phyloP scores from a whole-genome alignment of 2,888 invertebrate genomes.

The Aphodius sticticus region DNA sequence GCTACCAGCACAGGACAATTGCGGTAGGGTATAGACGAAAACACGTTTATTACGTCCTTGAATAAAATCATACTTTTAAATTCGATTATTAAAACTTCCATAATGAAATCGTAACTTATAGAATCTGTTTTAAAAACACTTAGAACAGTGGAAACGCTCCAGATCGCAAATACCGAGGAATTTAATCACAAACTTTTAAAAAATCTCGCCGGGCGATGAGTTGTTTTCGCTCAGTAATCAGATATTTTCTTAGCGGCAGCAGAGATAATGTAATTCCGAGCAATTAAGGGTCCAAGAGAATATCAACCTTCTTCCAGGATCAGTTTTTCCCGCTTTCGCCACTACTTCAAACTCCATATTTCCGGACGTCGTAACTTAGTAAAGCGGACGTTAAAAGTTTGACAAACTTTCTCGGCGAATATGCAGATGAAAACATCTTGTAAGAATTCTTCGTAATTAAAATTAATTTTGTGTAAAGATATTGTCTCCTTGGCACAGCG shows the following conservation, averaged over 20 bases:
- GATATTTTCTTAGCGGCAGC: background rate
- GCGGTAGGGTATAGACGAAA: too few species aligned
- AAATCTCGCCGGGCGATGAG: background rate
- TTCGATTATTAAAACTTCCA: background rate
- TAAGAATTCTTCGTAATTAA: background rate
- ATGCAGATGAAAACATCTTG: slow-evolving; percentile 4
- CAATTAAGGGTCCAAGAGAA: background rate
- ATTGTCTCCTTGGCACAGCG: background rate
- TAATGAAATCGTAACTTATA: background rate
- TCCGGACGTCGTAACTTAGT: background rate
- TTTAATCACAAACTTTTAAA: background rate
- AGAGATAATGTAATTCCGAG: background rate
- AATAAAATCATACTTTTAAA: too few species aligned
- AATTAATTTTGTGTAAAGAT: background rate
- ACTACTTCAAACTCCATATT: background rate
- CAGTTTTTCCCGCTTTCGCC: background rate
- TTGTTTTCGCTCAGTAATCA: background rate
- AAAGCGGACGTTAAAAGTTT: background rate
- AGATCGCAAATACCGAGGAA: background rate
- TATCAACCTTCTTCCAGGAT: background rate
- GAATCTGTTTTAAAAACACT: background rate
- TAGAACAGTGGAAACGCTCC: background rate
- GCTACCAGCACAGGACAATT: too few species aligned
- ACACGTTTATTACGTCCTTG: too few species aligned
- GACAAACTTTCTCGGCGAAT: background rate